Base-by-base conservation (phyloP, 2,113 vertebrate genomes). In the Hydrochoerus hydrochaeris region DNA sequence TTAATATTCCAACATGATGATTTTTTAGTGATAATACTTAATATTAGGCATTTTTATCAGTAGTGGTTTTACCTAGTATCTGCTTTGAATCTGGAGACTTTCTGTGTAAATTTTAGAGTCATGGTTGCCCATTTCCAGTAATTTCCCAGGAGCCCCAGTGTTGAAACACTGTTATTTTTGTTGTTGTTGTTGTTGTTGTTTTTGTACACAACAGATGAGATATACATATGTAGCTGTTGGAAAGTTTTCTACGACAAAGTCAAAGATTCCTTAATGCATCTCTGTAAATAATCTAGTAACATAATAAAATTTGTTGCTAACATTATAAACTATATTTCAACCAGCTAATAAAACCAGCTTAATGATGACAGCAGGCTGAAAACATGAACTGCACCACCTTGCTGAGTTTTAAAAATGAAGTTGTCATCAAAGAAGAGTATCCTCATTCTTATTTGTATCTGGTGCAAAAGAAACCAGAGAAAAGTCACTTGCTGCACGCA, bases 301-400 rank as follows among this genome's bases (percentile, higher is more conserved):
- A 35, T 81, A 90, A 85, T 60, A 44, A 95, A 85, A 94, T 91
- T 30, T 77, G 67, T 77, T 88, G 54, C 38, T 73, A 24, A 63
- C 35, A 57, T 57, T 73, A 49, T 67, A 67, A 94, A 82, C 92
- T n/a, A 95, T 30, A 88, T 78, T 90, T 85, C 88, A 90, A 73
- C 26, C 20, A 87, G n/a, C 24, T 83, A 62, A 41, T 46, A 58
- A 58, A 87, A 73, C 20, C 20, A 87, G 32, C 28, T 78, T 41
- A 62, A 41, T 54, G 28, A 62, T 10, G 19, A n/a, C 67, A 92
- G 38, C 7, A 41, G 77, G 77, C 49, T 94, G 32, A 82, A 88
- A 91, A 85, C 60, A 60, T 82, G 57, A 91, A 77, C 90, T 63
- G 5, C 41, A 5, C 60, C 52, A 80, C 49, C 20, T 19, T 26